Percentiles rank a stretch among this genome's conserved stretches.
Conservation (phyloP, 2,888 invertebrate genomes). For the Villa cingulata region DNA sequence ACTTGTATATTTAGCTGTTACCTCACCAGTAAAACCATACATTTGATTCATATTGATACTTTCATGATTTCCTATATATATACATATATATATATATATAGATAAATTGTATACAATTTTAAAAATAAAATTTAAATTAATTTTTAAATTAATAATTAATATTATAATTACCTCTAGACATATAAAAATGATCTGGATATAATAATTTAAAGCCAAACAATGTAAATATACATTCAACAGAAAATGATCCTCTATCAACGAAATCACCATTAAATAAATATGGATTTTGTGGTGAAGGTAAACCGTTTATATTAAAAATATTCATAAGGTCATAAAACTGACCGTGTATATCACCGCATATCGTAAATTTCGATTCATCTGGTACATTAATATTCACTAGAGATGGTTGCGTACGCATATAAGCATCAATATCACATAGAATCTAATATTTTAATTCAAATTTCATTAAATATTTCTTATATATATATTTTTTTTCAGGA, state of each 20-base stretch:
- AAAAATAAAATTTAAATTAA: slow-evolving; percentile 11
- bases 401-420: slow-evolving; percentile 72
- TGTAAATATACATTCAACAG: slow-evolving; percentile 97
- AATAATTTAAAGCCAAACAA: slow-evolving; percentile 93
- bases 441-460: slow-evolving; percentile 48
- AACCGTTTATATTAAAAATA: slow-evolving; percentile 92
- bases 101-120: no score
- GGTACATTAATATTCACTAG: slow-evolving; percentile 81
- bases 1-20: slow-evolving; percentile 84
- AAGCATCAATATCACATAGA: slow-evolving; percentile 74
- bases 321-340: slow-evolving; percentile 98
- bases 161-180: slow-evolving; percentile 73
- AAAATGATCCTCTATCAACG: slow-evolving; percentile 97
- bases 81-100: no score
- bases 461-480: not conserved
- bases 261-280: slow-evolving; percentile 99
- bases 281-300: slow-evolving; percentile 86
- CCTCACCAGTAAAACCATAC: slow-evolving; percentile 99
- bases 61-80: slow-evolving; percentile 92
- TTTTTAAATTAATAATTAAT: slow-evolving; percentile 1
- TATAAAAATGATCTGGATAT: slow-evolving; percentile 91
- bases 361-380: slow-evolving; percentile 83
- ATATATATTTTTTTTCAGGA: not conserved
- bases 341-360: slow-evolving; percentile 98
- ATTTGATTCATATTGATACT: slow-evolving; percentile 97